A percentile compares a stretch with the other conserved stretches of the same genome.
phyloP scores from a whole-genome alignment of 2,888 invertebrate species.

The Tenthredo distinguenda region DNA sequence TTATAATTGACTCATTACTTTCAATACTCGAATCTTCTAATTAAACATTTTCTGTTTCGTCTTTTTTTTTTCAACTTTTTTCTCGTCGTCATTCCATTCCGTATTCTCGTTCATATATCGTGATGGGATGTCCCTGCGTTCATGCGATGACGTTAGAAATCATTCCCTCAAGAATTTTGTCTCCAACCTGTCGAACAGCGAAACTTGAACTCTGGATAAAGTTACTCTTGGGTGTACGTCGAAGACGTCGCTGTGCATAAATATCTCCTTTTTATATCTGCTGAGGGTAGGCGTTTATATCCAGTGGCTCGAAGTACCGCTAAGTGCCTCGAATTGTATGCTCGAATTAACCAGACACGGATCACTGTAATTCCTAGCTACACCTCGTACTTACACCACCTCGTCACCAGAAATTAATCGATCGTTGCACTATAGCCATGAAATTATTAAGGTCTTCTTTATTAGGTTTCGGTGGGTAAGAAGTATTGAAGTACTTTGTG shows the following conservation, averaged over 20 bases:
- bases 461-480: not conserved
- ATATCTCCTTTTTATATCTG: not conserved
- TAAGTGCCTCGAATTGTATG: conserved; percentile 5
- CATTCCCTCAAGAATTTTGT: not conserved
- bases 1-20: not conserved
- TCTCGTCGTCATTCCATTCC: not conserved
- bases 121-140: too few species aligned
- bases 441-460: not conserved
- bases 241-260: conserved; percentile 31
- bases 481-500: not conserved
- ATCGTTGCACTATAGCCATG: not conserved
- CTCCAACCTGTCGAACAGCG: not conserved
- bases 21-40: not conserved
- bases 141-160: not conserved
- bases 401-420: not conserved
- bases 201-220: not conserved
- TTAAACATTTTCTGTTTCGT: not conserved
- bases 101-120: too few species aligned
- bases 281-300: not conserved
- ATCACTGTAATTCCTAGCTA: not conserved
- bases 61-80: not conserved
- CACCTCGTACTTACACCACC: not conserved
- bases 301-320: not conserved
- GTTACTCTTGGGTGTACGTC: not conserved
- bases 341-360: not conserved